phyloP scores from a whole-genome alignment of 2,113 vertebrate genomes.

The Castor canadensis region DNA sequence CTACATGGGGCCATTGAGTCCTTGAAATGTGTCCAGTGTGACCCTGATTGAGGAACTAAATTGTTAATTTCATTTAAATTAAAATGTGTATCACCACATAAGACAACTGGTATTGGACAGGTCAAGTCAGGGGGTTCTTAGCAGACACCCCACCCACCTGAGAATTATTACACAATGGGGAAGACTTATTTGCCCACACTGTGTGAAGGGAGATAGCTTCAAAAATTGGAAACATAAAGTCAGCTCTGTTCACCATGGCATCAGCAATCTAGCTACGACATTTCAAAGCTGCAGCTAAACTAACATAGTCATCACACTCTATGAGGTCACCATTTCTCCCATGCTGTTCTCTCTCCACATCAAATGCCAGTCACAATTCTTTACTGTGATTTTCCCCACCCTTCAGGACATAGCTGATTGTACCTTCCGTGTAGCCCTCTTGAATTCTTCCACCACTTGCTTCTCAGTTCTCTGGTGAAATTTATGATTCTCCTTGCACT shows the following conservation, averaged over 20 bases:
- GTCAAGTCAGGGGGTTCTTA: not conserved
- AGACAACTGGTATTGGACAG: not conserved
- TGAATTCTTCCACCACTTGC: too few relatives aligned
- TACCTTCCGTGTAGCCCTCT: fast-evolving
- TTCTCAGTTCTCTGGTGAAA: not conserved
- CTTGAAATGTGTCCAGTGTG: not conserved
- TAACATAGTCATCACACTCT: too few relatives aligned
- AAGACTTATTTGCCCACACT: not conserved
- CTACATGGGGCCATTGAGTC: fast-evolving
- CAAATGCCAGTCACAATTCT: fast-evolving
- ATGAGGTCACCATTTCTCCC: not conserved
- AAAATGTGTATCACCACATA: not conserved
- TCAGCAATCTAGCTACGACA: fast-evolving
- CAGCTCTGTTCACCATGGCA: fast-evolving
- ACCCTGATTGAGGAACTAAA: not conserved
- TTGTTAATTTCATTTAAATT: not conserved
- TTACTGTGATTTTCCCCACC: not conserved
- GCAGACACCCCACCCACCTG: not conserved
- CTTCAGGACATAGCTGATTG: not conserved
- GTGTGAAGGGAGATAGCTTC: not conserved
- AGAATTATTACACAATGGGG: too few relatives aligned
- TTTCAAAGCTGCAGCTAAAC: not conserved
- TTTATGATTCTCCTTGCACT: not conserved
- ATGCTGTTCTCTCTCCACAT: fast-evolving
- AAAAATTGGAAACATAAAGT: not conserved